Evolutionary conservation across 2,113 vertebrate species (phyloP).

Genomic region (Callithrix jacchus): DNA sequence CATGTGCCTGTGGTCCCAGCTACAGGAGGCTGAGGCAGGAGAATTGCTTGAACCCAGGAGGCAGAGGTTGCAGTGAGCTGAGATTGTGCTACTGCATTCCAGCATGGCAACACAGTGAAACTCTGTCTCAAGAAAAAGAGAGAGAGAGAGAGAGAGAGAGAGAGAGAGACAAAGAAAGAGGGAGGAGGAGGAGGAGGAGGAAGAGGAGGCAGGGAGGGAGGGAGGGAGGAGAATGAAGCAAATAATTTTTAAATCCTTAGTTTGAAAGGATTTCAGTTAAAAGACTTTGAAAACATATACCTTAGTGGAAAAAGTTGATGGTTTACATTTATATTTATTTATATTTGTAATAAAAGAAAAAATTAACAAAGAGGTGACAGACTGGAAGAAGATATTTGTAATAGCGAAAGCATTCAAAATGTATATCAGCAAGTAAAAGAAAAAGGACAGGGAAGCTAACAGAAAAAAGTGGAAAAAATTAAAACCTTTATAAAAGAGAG

Average conservation of each 20-base stretch:
- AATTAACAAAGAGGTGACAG: not conserved
- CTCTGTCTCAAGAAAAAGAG: too few relatives aligned
- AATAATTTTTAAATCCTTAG: not conserved
- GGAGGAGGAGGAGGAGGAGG: too few relatives aligned
- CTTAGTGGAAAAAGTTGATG: not conserved
- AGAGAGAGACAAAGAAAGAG: too few relatives aligned
- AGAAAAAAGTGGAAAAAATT: not conserved
- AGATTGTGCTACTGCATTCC: too few relatives aligned
- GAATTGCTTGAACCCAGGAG: too few relatives aligned
- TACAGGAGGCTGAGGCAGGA: too few relatives aligned
- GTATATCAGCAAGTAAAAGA: not conserved
- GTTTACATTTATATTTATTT: not conserved
- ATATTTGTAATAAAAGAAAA: not conserved
- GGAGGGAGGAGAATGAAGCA: not conserved
- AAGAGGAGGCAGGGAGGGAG: too few relatives aligned
- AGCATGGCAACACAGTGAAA: too few relatives aligned
- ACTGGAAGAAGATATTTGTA: not conserved
- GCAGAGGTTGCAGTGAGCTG: too few relatives aligned
- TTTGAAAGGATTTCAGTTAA: not conserved
- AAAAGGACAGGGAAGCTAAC: not conserved
- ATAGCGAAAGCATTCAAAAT: not conserved
- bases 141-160: too few relatives aligned
- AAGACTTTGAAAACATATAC: not conserved
- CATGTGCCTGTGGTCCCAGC: too few relatives aligned
- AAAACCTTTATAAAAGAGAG: too few relatives aligned